Evolutionary conservation across 2,888 invertebrate genomes (phyloP), one percentile per base, ranked within the genome.

Genomic region (Philopedon plagiatum): DNA sequence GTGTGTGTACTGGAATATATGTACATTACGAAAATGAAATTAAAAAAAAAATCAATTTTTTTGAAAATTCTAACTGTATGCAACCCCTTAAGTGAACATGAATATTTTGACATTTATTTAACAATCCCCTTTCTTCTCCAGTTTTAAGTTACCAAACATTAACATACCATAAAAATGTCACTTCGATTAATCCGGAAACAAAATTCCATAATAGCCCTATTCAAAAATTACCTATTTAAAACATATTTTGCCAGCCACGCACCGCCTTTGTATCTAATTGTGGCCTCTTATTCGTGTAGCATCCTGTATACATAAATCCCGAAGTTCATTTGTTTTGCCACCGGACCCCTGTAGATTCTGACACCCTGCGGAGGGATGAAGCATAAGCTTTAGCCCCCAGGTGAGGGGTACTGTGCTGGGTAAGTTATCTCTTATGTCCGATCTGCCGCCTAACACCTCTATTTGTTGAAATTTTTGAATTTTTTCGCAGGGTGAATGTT

Each of bases 371-470:
- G 70, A 58, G 63, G 58, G 63, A 57, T 57, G 63, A 70, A 63
- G 70, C 63, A 63, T 70, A 70, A 70, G 70, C 70, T 44, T 29
- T 39, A 70, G 63, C 70, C 63, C 63, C 72, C 67, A 67, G 72
- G 63, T 67, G 72, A 72, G 57, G 39, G 57, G 63, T 57, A 70
- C 57, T 70, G 34, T 70, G 3, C 23, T 11, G 19, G 63, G 66
- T 72, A 67, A 72, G 37, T 67, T 72, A 72, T 72, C 72, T 62
- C 37, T 54, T 56, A 49, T 67, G 61, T 49, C 39, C 32, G 56
- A 72, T 66, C 72, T 66, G 32, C 66, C 62, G 67, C 23, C 72
- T 66, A 72, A 72, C 72, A 58, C 72, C 72, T 67, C 49, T 67
- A 62, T 62, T 71, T 57, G 62, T 65, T 39, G 41, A 57, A 46